Evolutionary conservation across 2,113 vertebrate species (phyloP).

Genomic region (Sphyrna mokarran): DNA sequence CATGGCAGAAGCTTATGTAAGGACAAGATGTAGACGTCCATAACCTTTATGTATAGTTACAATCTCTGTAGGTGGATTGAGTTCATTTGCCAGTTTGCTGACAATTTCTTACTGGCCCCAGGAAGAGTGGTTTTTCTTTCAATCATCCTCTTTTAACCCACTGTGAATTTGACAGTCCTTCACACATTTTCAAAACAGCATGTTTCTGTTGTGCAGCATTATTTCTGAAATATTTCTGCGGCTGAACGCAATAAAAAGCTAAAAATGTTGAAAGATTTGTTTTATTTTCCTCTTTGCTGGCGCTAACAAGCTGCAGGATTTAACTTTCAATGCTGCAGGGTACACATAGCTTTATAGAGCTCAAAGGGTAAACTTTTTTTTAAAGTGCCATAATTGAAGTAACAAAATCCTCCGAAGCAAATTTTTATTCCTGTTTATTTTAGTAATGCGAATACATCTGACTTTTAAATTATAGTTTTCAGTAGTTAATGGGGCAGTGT

Average conservation of each 20-base stretch:
- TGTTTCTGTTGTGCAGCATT: background rate
- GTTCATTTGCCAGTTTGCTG: background rate
- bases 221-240: background rate
- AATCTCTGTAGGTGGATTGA: slow-evolving; percentile 3
- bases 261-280: background rate
- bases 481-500: background rate
- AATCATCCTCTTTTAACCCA: background rate
- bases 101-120: background rate
- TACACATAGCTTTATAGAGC: background rate
- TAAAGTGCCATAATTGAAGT: background rate
- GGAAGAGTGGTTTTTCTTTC: background rate
- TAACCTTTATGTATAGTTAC: background rate
- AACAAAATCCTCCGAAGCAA: background rate
- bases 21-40: background rate
- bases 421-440: background rate
- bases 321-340: background rate
- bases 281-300: background rate
- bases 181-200: background rate
- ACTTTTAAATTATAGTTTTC: background rate
- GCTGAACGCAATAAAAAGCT: background rate
- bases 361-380: background rate
- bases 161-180: background rate
- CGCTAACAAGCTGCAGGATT: background rate
- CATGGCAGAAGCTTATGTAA: background rate
- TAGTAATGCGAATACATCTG: background rate